A percentile compares a stretch with the other conserved stretches of the same genome.
These are phyloP conservation scores for Ramazzottius varieornatus DNA, from an alignment of 2,888 invertebrate genomes.

Conservation along the genomic window DNA sequence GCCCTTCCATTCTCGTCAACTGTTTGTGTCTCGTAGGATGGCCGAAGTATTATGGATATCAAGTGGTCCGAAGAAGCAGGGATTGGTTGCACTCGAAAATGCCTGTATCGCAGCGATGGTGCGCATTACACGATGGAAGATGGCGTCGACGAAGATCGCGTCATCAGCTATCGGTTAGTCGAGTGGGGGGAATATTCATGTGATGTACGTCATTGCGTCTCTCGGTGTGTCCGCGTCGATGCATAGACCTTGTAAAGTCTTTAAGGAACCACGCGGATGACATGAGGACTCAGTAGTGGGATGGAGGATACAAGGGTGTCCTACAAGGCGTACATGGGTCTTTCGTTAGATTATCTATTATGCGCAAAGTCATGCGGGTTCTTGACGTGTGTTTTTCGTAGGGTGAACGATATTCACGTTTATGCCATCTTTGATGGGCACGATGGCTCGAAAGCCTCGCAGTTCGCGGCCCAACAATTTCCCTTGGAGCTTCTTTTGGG, in stretches of 20 bases:
- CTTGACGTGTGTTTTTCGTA: neutral
- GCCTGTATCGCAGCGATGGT: neutral
- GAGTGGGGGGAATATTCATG: no score
- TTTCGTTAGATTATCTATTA: no score
- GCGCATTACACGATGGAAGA: conserved; percentile 1
- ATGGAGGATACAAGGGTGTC: no score
- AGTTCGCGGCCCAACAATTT: neutral
- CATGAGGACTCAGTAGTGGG: no score
- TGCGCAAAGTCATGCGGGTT: no score
- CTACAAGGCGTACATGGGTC: no score
- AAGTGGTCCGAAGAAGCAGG: conserved; percentile 1
- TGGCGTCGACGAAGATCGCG: neutral
- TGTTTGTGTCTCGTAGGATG: neutral
- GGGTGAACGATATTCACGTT: neutral
- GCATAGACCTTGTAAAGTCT: no score
- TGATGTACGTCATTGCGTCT: no score
- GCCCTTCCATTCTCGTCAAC: no score
- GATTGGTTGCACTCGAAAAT: neutral
- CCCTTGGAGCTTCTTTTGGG: neutral
- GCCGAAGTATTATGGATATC: neutral
- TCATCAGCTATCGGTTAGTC: neutral
- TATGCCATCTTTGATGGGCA: neutral
- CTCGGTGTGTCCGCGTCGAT: no score
- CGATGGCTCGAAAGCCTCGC: neutral
- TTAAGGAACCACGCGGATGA: no score